Base-by-base conservation (phyloP, 2,797 vertebrate species). In the Argyrosomus regius region DNA sequence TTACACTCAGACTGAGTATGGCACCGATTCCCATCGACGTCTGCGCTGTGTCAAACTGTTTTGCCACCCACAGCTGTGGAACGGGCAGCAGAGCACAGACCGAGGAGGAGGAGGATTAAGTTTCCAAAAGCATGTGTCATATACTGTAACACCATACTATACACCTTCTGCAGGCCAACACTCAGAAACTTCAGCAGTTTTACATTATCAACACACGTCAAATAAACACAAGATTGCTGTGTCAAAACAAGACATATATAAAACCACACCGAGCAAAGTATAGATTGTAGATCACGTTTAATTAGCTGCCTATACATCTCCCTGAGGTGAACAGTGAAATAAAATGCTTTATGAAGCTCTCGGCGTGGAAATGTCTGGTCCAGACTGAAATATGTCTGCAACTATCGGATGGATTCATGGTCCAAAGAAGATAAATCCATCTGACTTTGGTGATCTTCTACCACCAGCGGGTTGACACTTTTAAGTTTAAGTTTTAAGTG, bases 31-130 rank as follows among this genome's bases (percentile, higher is more conserved):
- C 80, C 80, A 62, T 80, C 67, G 43, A 82, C 46, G 78, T 87
- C 91, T 94, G 94, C 24, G 66, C 46, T 86, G 70, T 88, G 82
- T 94, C 92, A 93, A 58, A 79, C 72, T 53, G 72, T 87, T 88
- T 31, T 75, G 77, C 82, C 89, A 87, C 89, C 88, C 87, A 85
- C 79, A 60, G 53, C 80, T 72, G 49, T 62, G 61, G 53, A 82
- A 72, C 16, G 61, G 73, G 57, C 31, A 45, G 72, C 67, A 31
- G 72, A 69, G 43, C 58, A 17, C 50, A 0, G 59, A 48, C 45
- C 4, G 24, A 76, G 8, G 35, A 45, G 70, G 60, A 57, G 53
- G 64, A 72, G 67, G 73, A 43, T 41, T 31, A 5, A 76, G 24
- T 68, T 66, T 80, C 67, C 41, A 64, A 45, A 28, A 28, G 62